Base-by-base conservation (phyloP, 2,888 invertebrate genomes). In the Sarcophaga variegata region DNA sequence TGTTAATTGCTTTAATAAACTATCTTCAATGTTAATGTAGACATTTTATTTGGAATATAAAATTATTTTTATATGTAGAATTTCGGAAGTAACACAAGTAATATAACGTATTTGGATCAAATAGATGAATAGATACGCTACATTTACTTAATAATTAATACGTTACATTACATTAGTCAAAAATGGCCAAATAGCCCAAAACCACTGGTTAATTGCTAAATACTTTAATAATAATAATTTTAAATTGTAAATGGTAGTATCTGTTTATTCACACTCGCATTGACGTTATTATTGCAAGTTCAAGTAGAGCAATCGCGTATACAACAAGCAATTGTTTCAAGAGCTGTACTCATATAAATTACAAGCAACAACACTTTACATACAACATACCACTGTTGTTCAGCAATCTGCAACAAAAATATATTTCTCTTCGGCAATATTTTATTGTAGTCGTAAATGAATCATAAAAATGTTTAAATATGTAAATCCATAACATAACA, bases 381-480 rank as follows among this genome's bases (percentile, higher is more conserved):
- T 49, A 49, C n/a, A 62, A 10, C 17, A 62, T 37, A 37, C 37
- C 37, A 37, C 37, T 37, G 37, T 1, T 37, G n/a, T 62, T n/a
- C 20, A 20, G n/a, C n/a, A 62, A 69, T 54, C 17, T 71, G 47
- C 66, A 83, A 54, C 17, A 70, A 22, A 20, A n/a, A 6, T 45
- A 5, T 62, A 5, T 62, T 47, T 45, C 8, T 62, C 10, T 62
- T 60, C 54, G 67, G 49, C 66, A 25, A 59, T 27, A 59, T 71
- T 17, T 37, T 8, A 27, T 17, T 54, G 27, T 54, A 11, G 54
- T 25, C n/a, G 10, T 25, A 25, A 67, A n/a, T 74, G 37, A 60
- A 78, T 62, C 66, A 78, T 72, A 54, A 83, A 77, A 78, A 54
- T 25, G 25, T 70, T 70, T 80, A 62, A 49, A 14, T 54, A 20